These are phyloP conservation scores for Cylloceria caligata DNA, from an alignment of 2,888 invertebrate species.

Conservation along the genomic window DNA sequence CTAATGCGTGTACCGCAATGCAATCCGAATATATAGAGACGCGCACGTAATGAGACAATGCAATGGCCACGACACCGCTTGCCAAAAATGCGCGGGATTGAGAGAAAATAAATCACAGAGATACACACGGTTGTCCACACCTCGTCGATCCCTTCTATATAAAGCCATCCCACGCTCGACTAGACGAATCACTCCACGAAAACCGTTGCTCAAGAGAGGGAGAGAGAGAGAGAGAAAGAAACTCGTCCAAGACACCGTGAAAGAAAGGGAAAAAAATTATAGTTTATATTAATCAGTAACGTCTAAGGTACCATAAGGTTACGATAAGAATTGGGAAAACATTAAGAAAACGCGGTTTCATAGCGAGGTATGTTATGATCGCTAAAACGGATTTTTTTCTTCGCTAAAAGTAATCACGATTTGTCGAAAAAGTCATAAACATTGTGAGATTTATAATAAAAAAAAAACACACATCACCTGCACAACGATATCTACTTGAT, in stretches of 20 bases:
- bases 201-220: constrained; percentile 39
- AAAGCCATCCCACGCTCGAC: constrained; percentile 47
- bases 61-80: constrained; percentile 56
- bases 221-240: too few relatives aligned
- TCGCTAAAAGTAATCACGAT: constrained; percentile 1
- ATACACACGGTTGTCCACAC: constrained; percentile 30
- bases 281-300: constrained; percentile 62
- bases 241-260: constrained; percentile 49
- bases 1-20: constrained; percentile 78
- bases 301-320: constrained; percentile 62
- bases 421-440: constrained; percentile 1
- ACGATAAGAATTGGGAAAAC: constrained; percentile 53
- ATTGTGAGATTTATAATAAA: constrained; percentile 3
- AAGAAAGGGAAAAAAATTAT: constrained; percentile 47
- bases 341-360: constrained; percentile 17
- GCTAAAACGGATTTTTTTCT: constrained; percentile 2
- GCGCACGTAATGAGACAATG: constrained; percentile 66
- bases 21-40: constrained; percentile 71
- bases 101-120: constrained; percentile 41
- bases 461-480: background rate
- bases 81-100: constrained; percentile 60
- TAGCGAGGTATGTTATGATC: constrained; percentile 22
- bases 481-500: background rate
- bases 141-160: constrained; percentile 34
- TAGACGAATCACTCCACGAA: constrained; percentile 33